Conservation (phyloP, 2,113 vertebrate genomes). For the Dromaius novaehollandiae region DNA sequence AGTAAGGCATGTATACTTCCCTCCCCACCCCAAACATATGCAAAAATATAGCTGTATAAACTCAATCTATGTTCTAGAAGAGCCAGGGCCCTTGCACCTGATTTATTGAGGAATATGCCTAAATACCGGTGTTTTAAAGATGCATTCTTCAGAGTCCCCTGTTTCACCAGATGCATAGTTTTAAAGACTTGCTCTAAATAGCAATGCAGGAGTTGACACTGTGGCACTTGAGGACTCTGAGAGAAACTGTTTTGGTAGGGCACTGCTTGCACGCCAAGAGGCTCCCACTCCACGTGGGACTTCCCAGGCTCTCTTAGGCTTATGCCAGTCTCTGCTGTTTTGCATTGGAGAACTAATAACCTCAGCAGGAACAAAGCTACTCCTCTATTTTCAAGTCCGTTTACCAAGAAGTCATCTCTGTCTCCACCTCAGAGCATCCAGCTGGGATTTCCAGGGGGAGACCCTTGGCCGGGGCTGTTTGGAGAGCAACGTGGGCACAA, state of each 20-base stretch:
- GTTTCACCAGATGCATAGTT: not conserved
- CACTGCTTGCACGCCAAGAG: accelerated
- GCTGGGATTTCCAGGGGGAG: not conserved
- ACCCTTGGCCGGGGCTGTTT: not conserved
- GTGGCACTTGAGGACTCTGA: not conserved
- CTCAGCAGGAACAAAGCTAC: not conserved
- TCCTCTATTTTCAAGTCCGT: not conserved
- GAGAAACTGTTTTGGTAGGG: not conserved
- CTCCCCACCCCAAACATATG: not conserved
- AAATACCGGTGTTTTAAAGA: not conserved
- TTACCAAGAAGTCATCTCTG: not conserved
- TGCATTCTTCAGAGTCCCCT: not conserved
- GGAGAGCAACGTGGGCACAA: too few species aligned
- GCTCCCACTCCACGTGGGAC: accelerated
- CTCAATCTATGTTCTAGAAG: not conserved
- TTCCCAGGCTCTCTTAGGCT: not conserved
- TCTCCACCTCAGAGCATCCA: not conserved
- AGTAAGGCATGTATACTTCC: accelerated
- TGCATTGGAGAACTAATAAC: not conserved
- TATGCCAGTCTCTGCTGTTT: accelerated
- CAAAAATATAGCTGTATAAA: not conserved
- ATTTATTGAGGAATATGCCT: not conserved
- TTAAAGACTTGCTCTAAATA: not conserved
- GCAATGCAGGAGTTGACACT: not conserved
- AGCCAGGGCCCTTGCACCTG: not conserved